phyloP scores from a whole-genome alignment of 2,113 vertebrate species.

The Gallinago jamesoni region DNA sequence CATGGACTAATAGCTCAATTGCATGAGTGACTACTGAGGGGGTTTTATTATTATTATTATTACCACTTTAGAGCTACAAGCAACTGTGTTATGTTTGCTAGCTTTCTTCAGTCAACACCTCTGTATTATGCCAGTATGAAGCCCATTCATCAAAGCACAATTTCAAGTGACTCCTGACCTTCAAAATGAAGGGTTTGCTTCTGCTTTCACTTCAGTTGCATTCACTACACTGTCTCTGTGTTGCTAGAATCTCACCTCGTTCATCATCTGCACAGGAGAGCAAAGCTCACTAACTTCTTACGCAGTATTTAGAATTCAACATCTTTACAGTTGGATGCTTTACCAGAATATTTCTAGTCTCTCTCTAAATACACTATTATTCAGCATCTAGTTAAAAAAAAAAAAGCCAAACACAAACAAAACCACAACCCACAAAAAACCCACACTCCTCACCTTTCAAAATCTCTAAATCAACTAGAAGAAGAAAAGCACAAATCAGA shows the following conservation, averaged over 20 bases:
- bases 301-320: neutral
- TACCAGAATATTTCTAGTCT: neutral
- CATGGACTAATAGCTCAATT: neutral
- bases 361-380: neutral
- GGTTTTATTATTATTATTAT: neutral
- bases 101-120: neutral
- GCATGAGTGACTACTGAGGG: neutral
- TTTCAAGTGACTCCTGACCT: constrained; percentile 48
- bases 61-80: neutral
- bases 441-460: neutral
- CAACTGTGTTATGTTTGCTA: neutral
- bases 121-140: constrained; percentile 7
- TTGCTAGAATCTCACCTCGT: constrained; percentile 2
- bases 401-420: neutral
- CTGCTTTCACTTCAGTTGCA: constrained; percentile 16
- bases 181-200: constrained; percentile 43
- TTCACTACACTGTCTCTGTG: neutral
- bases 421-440: neutral
- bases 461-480: neutral
- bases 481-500: neutral
- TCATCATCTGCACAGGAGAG: neutral
- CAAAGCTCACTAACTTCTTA: constrained; percentile 1
- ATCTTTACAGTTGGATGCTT: neutral
- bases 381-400: neutral
- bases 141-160: constrained; percentile 35